A percentile compares a stretch with the other conserved stretches of the same genome.
These are phyloP conservation scores for Percopsis transmontana DNA, from an alignment of 2,113 vertebrate genomes.

Conservation along the genomic window DNA sequence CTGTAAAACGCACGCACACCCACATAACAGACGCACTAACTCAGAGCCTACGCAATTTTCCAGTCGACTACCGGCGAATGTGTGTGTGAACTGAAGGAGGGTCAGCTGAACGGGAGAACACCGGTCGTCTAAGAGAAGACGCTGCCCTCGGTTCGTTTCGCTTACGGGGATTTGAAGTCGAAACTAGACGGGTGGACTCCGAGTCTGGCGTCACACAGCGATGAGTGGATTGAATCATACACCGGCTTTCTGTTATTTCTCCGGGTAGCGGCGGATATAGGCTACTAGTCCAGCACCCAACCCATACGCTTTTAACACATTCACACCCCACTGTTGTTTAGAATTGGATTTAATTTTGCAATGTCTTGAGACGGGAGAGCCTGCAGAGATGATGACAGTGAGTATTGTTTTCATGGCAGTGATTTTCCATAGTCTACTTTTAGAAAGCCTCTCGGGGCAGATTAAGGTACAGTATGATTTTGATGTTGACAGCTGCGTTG, in stretches of 20 bases:
- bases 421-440: slow-evolving; percentile 41
- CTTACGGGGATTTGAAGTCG: slow-evolving; percentile 71
- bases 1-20: slow-evolving; percentile 43
- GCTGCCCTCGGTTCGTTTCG: slow-evolving; percentile 22
- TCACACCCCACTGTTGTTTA: slow-evolving; percentile 44
- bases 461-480: not conserved
- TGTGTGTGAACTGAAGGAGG: slow-evolving; percentile 28
- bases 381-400: slow-evolving; percentile 77
- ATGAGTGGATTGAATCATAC: slow-evolving; percentile 64
- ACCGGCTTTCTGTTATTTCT: slow-evolving; percentile 63
- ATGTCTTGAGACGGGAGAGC: slow-evolving; percentile 79
- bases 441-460: slow-evolving; percentile 13
- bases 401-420: slow-evolving; percentile 61
- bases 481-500: not conserved
- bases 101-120: slow-evolving; percentile 35
- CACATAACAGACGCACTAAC: slow-evolving; percentile 48
- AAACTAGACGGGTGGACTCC: slow-evolving; percentile 39
- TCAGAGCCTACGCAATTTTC: slow-evolving; percentile 38
- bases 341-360: slow-evolving; percentile 62
- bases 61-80: slow-evolving; percentile 47
- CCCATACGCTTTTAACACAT: not conserved
- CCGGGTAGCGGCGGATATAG: slow-evolving; percentile 45
- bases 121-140: slow-evolving; percentile 36
- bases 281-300: not conserved
- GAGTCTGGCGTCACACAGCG: slow-evolving; percentile 55